phyloP scores from a whole-genome alignment of 2,113 vertebrate genomes.

The Onychorhynchus coronatus region DNA sequence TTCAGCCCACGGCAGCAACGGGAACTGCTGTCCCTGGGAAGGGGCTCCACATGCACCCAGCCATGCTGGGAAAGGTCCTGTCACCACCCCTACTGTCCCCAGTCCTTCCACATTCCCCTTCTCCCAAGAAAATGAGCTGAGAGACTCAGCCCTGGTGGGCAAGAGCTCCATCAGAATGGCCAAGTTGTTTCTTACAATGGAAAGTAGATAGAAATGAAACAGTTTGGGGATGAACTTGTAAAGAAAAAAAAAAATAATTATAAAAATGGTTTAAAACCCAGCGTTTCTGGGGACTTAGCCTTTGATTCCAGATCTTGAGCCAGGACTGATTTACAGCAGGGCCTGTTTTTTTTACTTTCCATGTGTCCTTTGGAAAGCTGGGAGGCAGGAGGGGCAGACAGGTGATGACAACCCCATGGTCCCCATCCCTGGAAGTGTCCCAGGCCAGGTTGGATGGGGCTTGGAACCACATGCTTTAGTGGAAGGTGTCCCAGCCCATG shows the following conservation, averaged over 20 bases:
- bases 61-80: fast-evolving
- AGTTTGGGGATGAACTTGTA: neutral
- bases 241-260: neutral
- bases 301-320: fast-evolving
- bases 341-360: neutral
- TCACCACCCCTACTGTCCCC: neutral
- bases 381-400: neutral
- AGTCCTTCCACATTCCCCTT: neutral
- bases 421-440: neutral
- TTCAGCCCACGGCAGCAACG: fast-evolving
- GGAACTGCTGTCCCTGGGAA: too few species aligned
- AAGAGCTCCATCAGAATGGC: fast-evolving
- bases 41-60: fast-evolving
- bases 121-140: neutral
- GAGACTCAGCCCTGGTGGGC: fast-evolving
- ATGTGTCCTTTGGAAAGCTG: fast-evolving
- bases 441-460: neutral
- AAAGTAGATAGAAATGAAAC: fast-evolving
- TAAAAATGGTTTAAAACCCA: neutral
- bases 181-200: fast-evolving
- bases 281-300: neutral
- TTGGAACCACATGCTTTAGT: neutral
- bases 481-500: neutral
- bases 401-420: fast-evolving
- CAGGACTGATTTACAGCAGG: neutral